Percentiles rank a stretch among this genome's conserved stretches.
Conservation (phyloP, 2,113 vertebrate species). For the Perognathus longimembris region DNA sequence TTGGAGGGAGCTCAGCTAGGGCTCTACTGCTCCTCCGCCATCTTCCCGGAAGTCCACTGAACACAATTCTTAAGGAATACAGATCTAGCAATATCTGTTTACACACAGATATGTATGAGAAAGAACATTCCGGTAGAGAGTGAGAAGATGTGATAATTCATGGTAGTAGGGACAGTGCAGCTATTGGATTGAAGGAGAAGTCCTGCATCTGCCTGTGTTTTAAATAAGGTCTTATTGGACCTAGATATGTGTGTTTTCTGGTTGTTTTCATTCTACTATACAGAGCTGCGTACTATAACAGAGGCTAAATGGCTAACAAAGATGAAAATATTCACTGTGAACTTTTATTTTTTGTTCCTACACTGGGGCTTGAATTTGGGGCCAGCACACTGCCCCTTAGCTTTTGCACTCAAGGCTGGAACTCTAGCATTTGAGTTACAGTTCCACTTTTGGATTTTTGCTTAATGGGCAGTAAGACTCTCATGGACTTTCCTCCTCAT, state of each 20-base stretch:
- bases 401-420: too few relatives aligned
- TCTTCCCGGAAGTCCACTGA: too few relatives aligned
- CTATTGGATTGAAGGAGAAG: background rate
- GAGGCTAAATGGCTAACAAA: background rate
- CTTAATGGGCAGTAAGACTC: too few relatives aligned
- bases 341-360: too few relatives aligned
- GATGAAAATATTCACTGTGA: background rate
- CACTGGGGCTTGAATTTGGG: too few relatives aligned
- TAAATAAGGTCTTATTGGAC: conserved; percentile 31
- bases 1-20: too few relatives aligned
- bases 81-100: background rate
- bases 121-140: background rate
- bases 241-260: background rate
- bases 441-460: too few relatives aligned
- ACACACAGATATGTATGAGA: background rate
- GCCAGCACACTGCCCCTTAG: too few relatives aligned
- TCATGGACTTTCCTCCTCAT: too few relatives aligned
- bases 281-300: background rate
- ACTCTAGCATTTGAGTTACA: too few relatives aligned
- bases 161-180: background rate
- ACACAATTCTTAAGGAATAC: background rate
- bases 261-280: background rate
- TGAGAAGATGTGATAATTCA: background rate
- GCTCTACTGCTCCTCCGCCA: too few relatives aligned
- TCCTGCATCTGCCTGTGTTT: background rate